Conservation (phyloP, 2,797 vertebrate genomes). For the Schizopygopsis malacanthus region DNA sequence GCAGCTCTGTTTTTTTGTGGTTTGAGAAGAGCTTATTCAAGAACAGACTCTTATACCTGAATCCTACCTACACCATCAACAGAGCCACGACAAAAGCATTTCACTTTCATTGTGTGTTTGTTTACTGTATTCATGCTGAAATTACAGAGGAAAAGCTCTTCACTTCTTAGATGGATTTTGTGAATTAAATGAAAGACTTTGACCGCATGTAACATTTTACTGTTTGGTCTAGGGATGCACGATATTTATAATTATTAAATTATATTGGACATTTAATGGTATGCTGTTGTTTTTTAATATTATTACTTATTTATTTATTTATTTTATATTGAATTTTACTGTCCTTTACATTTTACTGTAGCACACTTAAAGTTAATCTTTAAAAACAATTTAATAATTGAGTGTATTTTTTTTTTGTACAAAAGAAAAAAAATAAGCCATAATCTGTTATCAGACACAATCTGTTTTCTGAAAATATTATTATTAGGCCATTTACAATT, state of each 20-base stretch:
- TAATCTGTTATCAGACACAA: background rate
- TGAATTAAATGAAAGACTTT: background rate
- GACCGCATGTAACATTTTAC: background rate
- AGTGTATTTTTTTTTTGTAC: too few species aligned
- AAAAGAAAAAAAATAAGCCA: background rate
- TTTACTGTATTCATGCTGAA: background rate
- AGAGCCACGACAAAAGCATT: background rate
- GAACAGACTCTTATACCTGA: background rate
- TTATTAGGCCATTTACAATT: background rate
- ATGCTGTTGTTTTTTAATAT: background rate
- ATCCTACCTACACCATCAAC: background rate
- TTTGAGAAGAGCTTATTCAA: background rate
- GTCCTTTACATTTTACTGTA: background rate
- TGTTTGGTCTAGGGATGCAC: background rate
- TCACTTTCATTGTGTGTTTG: constrained; percentile 5
- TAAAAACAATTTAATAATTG: background rate
- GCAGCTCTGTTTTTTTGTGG: constrained; percentile 14
- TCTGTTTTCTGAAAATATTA: background rate
- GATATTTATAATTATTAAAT: background rate
- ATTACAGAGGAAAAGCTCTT: background rate
- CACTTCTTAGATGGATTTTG: background rate
- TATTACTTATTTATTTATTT: background rate
- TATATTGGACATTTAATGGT: background rate
- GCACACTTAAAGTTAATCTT: background rate
- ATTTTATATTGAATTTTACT: background rate